Evolutionary conservation across 2,888 invertebrate genomes (phyloP).

Genomic region (Tipula confusa): DNA sequence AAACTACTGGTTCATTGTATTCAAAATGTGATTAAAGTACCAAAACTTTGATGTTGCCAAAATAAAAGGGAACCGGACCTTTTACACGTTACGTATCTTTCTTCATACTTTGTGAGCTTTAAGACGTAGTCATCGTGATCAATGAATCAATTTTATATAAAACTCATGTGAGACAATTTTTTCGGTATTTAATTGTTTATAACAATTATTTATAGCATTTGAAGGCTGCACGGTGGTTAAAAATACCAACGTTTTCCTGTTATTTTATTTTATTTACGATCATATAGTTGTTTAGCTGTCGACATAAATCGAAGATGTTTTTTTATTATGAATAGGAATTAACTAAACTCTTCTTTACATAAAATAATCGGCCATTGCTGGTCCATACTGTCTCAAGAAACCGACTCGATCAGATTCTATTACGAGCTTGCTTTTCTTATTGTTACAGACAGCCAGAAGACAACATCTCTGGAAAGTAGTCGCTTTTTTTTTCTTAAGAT

Average conservation of each 20-base stretch:
- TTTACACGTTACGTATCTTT: too few relatives aligned
- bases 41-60: too few relatives aligned
- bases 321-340: not conserved
- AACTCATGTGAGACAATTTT: not conserved
- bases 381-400: too few relatives aligned
- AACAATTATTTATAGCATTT: not conserved
- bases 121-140: too few relatives aligned
- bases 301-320: not conserved
- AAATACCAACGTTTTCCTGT: not conserved
- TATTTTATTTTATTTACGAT: not conserved
- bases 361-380: not conserved
- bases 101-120: too few relatives aligned
- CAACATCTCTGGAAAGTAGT: too few relatives aligned
- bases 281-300: not conserved
- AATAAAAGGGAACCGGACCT: too few relatives aligned
- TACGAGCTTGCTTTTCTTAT: too few relatives aligned
- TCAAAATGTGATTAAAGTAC: too few relatives aligned
- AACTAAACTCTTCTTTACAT: not conserved
- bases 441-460: too few relatives aligned
- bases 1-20: not conserved
- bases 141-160: slow-evolving; percentile 3
- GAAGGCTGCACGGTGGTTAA: not conserved
- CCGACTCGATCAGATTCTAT: too few relatives aligned
- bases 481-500: too few relatives aligned
- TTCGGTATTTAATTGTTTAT: not conserved